A percentile compares a stretch with the other conserved stretches of the same genome.
These are phyloP conservation scores for Slavum lentiscoides DNA, from an alignment of 2,888 invertebrate genomes.

Conservation along the genomic window DNA sequence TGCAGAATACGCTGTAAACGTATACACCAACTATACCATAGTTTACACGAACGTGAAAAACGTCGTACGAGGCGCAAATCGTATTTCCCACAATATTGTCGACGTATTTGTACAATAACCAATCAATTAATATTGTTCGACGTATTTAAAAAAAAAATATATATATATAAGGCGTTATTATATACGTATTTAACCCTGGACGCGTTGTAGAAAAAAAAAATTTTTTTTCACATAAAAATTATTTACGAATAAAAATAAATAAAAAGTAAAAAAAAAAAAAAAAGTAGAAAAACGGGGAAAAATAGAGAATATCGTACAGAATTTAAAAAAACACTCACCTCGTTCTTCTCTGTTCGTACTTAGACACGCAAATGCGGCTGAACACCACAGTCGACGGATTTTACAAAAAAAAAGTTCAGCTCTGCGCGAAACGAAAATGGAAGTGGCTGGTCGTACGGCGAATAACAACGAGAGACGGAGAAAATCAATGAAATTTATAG, in stretches of 20 bases:
- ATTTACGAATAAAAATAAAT: background rate
- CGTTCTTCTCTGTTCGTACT: background rate
- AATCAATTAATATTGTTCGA: background rate
- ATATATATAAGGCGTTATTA: background rate
- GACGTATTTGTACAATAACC: background rate
- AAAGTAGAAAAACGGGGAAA: too few relatives aligned
- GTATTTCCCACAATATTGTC: background rate
- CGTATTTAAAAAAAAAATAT: background rate
- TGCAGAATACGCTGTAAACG: background rate
- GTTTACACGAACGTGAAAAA: background rate
- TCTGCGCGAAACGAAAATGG: background rate
- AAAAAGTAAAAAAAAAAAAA: background rate
- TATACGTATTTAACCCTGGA: background rate
- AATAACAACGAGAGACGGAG: background rate
- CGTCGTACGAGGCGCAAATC: background rate
- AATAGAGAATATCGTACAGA: too few relatives aligned
- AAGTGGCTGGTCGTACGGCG: background rate
- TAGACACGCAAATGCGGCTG: background rate
- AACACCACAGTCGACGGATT: background rate
- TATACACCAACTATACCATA: background rate
- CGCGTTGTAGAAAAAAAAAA: background rate
- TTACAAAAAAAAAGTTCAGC: background rate
- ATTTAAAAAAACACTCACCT: conserved; percentile 9
- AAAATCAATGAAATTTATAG: conserved; percentile 39
- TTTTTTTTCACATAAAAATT: background rate